Evolutionary conservation across 2,888 invertebrate genomes (phyloP).

Genomic region (Antheraea yamamai): DNA sequence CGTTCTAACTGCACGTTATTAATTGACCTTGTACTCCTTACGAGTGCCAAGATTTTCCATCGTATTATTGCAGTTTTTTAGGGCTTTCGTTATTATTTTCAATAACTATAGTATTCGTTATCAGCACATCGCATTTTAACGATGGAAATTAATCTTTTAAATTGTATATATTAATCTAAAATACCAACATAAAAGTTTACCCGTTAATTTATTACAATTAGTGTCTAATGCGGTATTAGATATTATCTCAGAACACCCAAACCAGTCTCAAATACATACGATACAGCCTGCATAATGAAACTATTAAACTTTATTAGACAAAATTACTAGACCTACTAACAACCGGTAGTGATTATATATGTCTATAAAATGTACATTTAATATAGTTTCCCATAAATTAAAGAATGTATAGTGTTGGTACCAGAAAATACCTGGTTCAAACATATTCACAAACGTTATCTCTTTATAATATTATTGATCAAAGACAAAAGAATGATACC

Average conservation of each 20-base stretch:
- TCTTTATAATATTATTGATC: too few relatives aligned
- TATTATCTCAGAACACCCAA: too few relatives aligned
- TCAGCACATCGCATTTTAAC: not conserved
- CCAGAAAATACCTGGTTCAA: too few relatives aligned
- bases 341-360: too few relatives aligned
- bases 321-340: too few relatives aligned
- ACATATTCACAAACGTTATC: too few relatives aligned
- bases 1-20: constrained; percentile 5
- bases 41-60: not conserved
- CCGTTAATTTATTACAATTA: not conserved
- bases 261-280: too few relatives aligned
- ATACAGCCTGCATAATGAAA: too few relatives aligned
- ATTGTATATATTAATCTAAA: not conserved
- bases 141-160: not conserved
- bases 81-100: not conserved
- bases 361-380: too few relatives aligned
- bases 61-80: not conserved
- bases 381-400: too few relatives aligned
- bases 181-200: not conserved
- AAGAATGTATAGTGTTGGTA: too few relatives aligned
- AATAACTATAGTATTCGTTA: not conserved
- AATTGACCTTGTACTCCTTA: constrained; percentile 14
- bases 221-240: not conserved
- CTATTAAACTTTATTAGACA: too few relatives aligned
- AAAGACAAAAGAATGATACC: not conserved